Evolutionary conservation across 2,113 vertebrate genomes (phyloP).

Genomic region (Epinephelus cyanopodus): DNA sequence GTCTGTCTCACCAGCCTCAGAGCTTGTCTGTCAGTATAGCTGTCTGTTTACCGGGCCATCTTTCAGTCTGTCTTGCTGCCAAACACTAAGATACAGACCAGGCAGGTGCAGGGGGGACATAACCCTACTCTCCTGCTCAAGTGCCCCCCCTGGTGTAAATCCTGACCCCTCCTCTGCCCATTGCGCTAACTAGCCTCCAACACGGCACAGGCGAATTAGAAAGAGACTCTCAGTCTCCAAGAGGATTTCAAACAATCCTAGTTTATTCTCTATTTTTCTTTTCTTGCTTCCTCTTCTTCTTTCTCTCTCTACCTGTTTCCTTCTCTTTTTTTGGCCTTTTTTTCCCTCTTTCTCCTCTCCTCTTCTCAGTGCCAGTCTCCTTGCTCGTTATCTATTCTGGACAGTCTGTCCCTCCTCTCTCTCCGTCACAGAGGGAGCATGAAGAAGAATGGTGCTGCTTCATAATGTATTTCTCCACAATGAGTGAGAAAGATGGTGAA

Average conservation of each 20-base stretch:
- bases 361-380: constrained; percentile 54
- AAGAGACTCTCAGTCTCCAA: constrained; percentile 24
- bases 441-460: constrained; percentile 73
- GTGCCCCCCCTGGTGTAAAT: constrained; percentile 65
- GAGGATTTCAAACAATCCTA: constrained; percentile 49
- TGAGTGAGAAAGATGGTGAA: constrained; percentile 52
- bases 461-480: constrained; percentile 72
- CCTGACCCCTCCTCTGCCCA: constrained; percentile 58
- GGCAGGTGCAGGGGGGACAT: constrained; percentile 52
- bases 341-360: constrained; percentile 12
- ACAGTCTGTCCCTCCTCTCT: constrained; percentile 76
- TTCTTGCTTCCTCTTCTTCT: constrained; percentile 2
- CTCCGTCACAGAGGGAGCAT: constrained; percentile 66
- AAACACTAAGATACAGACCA: constrained; percentile 45
- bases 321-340: constrained; percentile 33
- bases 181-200: constrained; percentile 54
- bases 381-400: constrained; percentile 76
- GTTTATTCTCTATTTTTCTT: constrained; percentile 55
- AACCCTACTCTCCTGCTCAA: constrained; percentile 58
- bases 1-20: constrained; percentile 45
- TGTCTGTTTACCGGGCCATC: constrained; percentile 60
- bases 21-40: constrained; percentile 60
- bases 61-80: constrained; percentile 50
- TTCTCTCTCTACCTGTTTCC: constrained; percentile 45
- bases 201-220: constrained; percentile 47